phyloP scores from a whole-genome alignment of 2,888 invertebrate species.

The Scaptomyza tumidula region DNA sequence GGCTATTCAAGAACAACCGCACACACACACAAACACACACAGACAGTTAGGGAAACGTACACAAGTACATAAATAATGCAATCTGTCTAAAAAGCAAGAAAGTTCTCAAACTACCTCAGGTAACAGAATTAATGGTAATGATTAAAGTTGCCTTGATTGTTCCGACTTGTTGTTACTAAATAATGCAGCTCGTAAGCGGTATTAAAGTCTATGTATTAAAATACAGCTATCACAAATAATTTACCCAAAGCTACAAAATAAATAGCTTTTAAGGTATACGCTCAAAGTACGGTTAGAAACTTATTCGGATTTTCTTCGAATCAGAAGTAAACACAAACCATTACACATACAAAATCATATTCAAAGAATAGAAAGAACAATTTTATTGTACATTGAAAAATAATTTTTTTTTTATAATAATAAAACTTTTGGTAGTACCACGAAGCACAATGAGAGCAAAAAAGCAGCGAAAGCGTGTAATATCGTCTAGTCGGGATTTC shows the following conservation, averaged over 20 bases:
- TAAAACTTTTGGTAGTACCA: too few species aligned
- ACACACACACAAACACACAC: slow-evolving; percentile 19
- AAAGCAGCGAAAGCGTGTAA: too few species aligned
- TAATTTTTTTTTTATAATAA: too few species aligned
- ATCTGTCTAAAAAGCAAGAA: slow-evolving; percentile 53
- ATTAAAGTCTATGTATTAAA: background rate
- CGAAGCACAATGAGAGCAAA: too few species aligned
- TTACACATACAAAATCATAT: too few species aligned
- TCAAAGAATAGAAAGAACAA: too few species aligned
- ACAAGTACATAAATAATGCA: slow-evolving; percentile 53
- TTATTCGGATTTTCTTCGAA: too few species aligned
- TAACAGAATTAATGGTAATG: slow-evolving; percentile 46
- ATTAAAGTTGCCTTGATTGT: slow-evolving; percentile 13
- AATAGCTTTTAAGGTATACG: background rate
- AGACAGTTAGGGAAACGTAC: slow-evolving; percentile 11
- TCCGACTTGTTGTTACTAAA: slow-evolving; percentile 1
- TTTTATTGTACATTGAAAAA: too few species aligned
- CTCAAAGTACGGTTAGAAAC: too few species aligned
- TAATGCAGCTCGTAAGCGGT: background rate
- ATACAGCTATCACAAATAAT: background rate
- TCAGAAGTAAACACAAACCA: too few species aligned
- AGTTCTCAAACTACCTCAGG: slow-evolving; percentile 44
- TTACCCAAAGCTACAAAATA: background rate
- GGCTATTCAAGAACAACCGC: slow-evolving; percentile 10
- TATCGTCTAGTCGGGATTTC: too few species aligned